A percentile compares a stretch with the other conserved stretches of the same genome.
phyloP scores from a whole-genome alignment of 2,113 vertebrate genomes.

The Chionis minor region DNA sequence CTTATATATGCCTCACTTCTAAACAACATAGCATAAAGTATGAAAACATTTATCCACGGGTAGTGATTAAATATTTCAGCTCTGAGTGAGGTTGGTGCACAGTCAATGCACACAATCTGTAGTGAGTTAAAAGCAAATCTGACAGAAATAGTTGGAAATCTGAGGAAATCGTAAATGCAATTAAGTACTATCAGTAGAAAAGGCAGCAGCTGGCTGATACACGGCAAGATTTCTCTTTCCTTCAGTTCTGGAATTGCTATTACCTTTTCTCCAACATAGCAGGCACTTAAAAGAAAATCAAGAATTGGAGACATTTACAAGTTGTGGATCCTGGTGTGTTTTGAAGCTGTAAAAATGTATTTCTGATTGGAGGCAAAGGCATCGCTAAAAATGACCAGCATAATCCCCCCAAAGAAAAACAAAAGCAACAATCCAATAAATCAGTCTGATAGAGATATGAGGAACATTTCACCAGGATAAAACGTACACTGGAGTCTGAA shows the following conservation, averaged over 20 bases:
- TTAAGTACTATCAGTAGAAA: constrained; percentile 48
- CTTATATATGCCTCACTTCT: constrained; percentile 79
- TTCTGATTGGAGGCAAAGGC: background rate
- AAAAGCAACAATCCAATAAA: constrained; percentile 33
- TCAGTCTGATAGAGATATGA: background rate
- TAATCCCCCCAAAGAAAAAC: background rate
- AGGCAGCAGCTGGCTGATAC: constrained; percentile 31
- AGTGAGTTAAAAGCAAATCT: constrained; percentile 61
- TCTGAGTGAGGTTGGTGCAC: constrained; percentile 44
- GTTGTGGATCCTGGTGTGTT: constrained; percentile 1
- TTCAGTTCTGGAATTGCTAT: background rate
- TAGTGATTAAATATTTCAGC: constrained; percentile 67
- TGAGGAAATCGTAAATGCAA: constrained; percentile 56
- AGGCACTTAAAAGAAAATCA: constrained; percentile 28
- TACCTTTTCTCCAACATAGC: background rate
- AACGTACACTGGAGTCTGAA: background rate
- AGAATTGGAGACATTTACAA: constrained; percentile 14
- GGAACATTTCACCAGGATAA: background rate
- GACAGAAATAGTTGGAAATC: constrained; percentile 67
- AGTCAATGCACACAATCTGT: constrained; percentile 52
- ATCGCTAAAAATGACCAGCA: background rate
- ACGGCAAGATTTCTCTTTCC: background rate
- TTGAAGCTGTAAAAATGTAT: constrained; percentile 6
- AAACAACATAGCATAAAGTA: constrained; percentile 64
- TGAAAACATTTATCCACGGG: constrained; percentile 80